These are phyloP conservation scores for Crambe crambe DNA, from an alignment of 37 sponge, comb jelly and placozoan genomes.

Conservation along the genomic window DNA sequence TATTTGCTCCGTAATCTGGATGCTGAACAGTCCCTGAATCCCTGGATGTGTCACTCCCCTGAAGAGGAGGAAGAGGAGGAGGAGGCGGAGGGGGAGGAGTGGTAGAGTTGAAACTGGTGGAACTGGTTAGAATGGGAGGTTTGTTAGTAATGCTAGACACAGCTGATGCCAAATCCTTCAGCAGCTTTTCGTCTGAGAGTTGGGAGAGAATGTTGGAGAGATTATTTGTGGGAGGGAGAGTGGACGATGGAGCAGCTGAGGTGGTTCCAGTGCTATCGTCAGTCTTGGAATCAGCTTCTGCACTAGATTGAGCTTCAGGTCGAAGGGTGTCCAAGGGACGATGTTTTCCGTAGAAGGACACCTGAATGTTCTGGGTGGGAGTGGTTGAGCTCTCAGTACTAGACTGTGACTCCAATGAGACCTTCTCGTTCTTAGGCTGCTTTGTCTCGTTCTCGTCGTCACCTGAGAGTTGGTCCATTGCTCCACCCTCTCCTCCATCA, in stretches of 20 bases:
- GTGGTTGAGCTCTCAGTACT: background rate
- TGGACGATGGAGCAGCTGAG: background rate
- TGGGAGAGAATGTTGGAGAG: slow-evolving; percentile 33
- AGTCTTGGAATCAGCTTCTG: background rate
- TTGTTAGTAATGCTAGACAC: slow-evolving; percentile 23
- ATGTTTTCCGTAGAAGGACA: slow-evolving; percentile 49
- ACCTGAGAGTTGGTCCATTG: background rate
- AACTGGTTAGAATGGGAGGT: background rate
- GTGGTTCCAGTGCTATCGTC: background rate
- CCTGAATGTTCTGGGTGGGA: slow-evolving; percentile 21
- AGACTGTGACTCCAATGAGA: background rate
- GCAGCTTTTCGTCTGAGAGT: slow-evolving; percentile 44
- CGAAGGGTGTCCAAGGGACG: no score
- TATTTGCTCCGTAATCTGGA: background rate
- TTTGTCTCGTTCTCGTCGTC: background rate
- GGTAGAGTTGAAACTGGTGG: background rate
- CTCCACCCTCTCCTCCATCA: background rate
- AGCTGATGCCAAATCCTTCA: slow-evolving; percentile 62
- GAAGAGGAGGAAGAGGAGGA: no score
- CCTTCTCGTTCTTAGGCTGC: background rate
- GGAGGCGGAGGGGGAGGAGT: background rate
- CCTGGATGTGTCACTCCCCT: no score
- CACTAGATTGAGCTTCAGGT: background rate
- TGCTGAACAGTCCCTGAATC: background rate
- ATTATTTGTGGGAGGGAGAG: background rate